A percentile compares a stretch with the other conserved stretches of the same genome.
Conservation (phyloP, 1,140 invertebrate genomes). For the Cherax quadricarinatus region DNA sequence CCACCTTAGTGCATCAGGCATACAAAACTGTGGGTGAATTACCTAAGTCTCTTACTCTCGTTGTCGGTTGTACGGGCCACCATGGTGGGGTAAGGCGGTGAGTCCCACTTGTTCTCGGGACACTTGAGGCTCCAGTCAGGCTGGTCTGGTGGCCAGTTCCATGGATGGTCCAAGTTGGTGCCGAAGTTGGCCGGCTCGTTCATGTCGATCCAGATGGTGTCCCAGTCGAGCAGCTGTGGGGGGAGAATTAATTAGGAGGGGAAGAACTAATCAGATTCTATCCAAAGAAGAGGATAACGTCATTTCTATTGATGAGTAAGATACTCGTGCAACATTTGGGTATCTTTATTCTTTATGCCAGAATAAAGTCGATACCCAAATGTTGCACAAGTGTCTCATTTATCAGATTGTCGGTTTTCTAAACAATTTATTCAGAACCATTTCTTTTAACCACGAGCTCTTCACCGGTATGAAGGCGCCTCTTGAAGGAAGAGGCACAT, state of each 20-base stretch:
- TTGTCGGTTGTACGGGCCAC: slow-evolving; percentile 14
- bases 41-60: slow-evolving; percentile 67
- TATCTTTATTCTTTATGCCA: too few species aligned
- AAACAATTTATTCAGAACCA: not conserved
- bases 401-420: not conserved
- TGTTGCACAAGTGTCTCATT: too few species aligned
- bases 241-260: not conserved
- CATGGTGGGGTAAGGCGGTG: slow-evolving; percentile 75
- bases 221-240: slow-evolving; percentile 26
- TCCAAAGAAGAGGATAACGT: not conserved
- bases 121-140: slow-evolving; percentile 75
- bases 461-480: too few species aligned
- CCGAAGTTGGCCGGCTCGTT: slow-evolving; percentile 76
- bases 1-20: too few species aligned
- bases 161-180: slow-evolving; percentile 76
- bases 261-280: not conserved
- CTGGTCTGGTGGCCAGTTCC: slow-evolving; percentile 75
- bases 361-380: too few species aligned
- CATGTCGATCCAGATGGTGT: slow-evolving; percentile 74
- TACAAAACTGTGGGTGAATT: not conserved
- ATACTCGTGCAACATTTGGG: too few species aligned
- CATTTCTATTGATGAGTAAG: not conserved
- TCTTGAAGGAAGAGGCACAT: too few species aligned
- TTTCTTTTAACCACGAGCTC: too few species aligned
- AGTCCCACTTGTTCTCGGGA: slow-evolving; percentile 74